These are phyloP conservation scores for Gavialis gangeticus DNA, from an alignment of 2,113 vertebrate species.

Conservation along the genomic window DNA sequence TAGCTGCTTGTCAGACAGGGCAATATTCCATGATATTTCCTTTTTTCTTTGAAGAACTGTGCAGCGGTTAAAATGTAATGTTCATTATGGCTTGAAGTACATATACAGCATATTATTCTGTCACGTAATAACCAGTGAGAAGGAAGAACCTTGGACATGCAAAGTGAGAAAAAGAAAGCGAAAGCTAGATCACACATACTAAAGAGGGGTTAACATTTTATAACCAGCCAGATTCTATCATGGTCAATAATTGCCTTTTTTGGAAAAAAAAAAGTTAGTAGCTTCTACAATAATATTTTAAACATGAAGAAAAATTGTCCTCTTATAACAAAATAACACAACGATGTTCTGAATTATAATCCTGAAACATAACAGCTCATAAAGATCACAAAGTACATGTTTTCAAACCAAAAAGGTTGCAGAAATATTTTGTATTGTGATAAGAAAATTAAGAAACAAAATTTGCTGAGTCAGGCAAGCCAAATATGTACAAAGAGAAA, in stretches of 20 bases:
- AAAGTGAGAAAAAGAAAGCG: conserved; percentile 72
- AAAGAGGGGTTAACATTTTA: conserved; percentile 30
- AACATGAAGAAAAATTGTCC: conserved; percentile 25
- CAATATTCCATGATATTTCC: conserved; percentile 45
- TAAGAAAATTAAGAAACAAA: not conserved
- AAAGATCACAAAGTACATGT: not conserved
- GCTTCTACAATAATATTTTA: not conserved
- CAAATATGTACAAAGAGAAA: not conserved
- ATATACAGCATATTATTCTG: conserved; percentile 69
- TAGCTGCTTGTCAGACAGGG: conserved; percentile 41
- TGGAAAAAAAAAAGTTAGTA: conserved; percentile 24
- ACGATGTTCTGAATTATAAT: not conserved
- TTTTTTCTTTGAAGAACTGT: conserved; percentile 69
- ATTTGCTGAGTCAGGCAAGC: conserved; percentile 24
- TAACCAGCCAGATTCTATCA: conserved; percentile 10
- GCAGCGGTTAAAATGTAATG: conserved; percentile 73
- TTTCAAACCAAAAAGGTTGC: conserved; percentile 27
- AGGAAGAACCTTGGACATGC: conserved; percentile 47
- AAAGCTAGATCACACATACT: conserved; percentile 55
- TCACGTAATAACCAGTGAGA: conserved; percentile 79
- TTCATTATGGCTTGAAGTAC: conserved; percentile 70
- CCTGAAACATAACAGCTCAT: not conserved
- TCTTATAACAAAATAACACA: conserved; percentile 3
- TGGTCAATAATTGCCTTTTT: not conserved
- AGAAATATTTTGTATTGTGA: not conserved